A percentile compares a stretch with the other conserved stretches of the same genome.
These are phyloP conservation scores for Vidua chalybeata DNA, from an alignment of 2,113 vertebrate genomes.

Conservation along the genomic window DNA sequence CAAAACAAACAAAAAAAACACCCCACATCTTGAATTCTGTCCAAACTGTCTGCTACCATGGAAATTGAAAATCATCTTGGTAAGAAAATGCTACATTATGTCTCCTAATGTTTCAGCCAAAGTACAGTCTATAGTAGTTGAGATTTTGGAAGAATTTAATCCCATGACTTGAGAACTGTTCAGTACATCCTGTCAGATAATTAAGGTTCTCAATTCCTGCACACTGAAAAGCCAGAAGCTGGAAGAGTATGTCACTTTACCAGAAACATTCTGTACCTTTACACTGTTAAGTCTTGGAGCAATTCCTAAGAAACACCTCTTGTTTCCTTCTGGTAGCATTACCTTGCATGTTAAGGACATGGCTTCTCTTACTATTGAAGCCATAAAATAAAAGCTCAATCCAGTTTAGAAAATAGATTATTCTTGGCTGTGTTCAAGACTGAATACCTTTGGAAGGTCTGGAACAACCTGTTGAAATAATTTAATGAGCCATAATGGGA, in stretches of 20 bases:
- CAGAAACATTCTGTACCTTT: not conserved
- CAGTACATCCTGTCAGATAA: not conserved
- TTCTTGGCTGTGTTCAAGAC: not conserved
- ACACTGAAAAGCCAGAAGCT: not conserved
- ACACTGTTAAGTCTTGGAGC: not conserved
- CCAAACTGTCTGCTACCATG: constrained; percentile 18
- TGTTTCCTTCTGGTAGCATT: not conserved
- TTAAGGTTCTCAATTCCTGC: not conserved
- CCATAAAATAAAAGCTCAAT: not conserved
- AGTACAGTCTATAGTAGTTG: not conserved
- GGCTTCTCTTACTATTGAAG: not conserved
- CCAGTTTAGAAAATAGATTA: not conserved
- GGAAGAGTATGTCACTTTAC: not conserved
- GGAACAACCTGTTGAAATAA: not conserved
- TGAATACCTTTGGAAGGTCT: not conserved
- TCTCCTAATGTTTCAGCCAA: not conserved
- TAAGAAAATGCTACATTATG: not conserved
- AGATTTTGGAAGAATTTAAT: not conserved
- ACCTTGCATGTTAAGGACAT: not conserved
- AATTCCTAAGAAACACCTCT: not conserved
- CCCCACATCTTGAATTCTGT: not conserved
- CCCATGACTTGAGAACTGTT: not conserved
- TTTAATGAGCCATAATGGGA: not conserved
- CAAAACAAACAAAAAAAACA: not conserved
- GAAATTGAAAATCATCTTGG: not conserved